Conservation (phyloP, 2,797 vertebrate genomes). For the Danio tinwini region DNA sequence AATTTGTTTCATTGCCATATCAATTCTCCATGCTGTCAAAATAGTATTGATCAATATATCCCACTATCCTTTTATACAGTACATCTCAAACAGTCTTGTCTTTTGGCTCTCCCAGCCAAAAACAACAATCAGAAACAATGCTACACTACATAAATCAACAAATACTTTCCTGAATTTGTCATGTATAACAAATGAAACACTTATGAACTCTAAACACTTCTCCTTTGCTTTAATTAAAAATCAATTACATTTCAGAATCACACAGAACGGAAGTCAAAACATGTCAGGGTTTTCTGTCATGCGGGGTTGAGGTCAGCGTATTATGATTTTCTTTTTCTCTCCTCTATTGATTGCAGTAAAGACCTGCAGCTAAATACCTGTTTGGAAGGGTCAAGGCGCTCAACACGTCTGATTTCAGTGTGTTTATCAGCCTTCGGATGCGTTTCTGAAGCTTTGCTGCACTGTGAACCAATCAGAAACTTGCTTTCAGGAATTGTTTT, state of each 20-base stretch:
- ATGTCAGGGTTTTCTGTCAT: background rate
- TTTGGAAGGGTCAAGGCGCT: conserved; percentile 54
- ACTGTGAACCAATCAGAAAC: conserved; percentile 54
- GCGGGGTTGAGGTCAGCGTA: background rate
- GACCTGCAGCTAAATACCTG: conserved; percentile 55
- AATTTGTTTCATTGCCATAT: background rate
- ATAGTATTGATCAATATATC: background rate
- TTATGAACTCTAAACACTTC: too few relatives aligned
- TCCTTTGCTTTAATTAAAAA: background rate
- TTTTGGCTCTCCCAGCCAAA: background rate
- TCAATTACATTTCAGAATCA: background rate
- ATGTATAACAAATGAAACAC: background rate
- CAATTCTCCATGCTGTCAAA: background rate
- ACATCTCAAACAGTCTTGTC: background rate
- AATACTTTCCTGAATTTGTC: background rate
- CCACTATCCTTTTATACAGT: too few relatives aligned
- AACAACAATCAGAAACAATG: background rate
- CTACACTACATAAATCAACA: background rate
- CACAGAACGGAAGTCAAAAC: background rate
- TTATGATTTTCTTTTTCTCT: background rate
- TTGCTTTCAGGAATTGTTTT: background rate
- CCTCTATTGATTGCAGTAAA: background rate
- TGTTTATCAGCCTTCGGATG: conserved; percentile 17
- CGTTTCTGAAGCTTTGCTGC: conserved; percentile 39
- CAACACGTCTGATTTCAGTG: conserved; percentile 35